Conservation (phyloP, 1,140 invertebrate genomes). For the Eriosoma lanigerum region DNA sequence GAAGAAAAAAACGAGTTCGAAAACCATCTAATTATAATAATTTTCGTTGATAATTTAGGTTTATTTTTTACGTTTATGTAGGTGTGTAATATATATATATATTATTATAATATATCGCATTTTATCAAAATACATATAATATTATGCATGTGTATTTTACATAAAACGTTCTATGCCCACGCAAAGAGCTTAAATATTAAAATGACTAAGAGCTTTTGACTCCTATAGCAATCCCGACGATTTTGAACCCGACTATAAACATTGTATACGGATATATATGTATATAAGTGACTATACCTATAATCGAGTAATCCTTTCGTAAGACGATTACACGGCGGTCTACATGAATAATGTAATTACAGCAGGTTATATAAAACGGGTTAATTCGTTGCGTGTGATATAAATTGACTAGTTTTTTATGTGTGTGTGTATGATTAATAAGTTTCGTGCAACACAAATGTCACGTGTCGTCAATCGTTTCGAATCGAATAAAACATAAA, state of each 20-base stretch:
- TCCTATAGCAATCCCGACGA: conserved; percentile 27
- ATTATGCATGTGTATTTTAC: too few species aligned
- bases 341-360: conserved; percentile 31
- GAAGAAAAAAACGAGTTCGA: too few species aligned
- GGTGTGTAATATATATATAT: too few species aligned
- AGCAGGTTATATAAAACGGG: conserved; percentile 10
- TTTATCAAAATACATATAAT: too few species aligned
- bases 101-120: too few species aligned
- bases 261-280: too few species aligned
- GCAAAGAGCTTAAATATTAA: conserved; percentile 14
- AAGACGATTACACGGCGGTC: conserved; percentile 23
- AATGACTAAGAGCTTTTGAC: conserved; percentile 27
- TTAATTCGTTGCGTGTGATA: neutral
- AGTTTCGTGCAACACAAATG: neutral
- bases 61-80: too few species aligned
- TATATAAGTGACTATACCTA: too few species aligned
- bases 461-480: neutral
- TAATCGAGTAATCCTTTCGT: conserved; percentile 23
- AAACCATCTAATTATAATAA: too few species aligned
- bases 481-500: too few species aligned
- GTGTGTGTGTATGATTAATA: neutral
- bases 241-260: neutral
- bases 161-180: neutral
- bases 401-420: neutral
- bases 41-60: too few species aligned